phyloP scores from a whole-genome alignment of 2,888 invertebrate genomes.

The Habrosyne pyritoides region DNA sequence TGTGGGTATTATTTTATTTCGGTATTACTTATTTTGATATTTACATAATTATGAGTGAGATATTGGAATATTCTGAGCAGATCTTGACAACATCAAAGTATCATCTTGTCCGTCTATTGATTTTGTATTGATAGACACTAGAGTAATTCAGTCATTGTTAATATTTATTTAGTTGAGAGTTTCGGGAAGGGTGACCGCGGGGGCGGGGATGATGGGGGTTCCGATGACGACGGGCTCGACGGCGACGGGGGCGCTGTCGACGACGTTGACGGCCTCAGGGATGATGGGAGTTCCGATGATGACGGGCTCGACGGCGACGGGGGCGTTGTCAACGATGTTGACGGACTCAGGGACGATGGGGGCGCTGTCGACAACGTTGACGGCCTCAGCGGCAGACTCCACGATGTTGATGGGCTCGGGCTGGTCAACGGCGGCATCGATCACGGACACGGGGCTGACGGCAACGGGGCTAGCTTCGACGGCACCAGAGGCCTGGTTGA shows the following conservation, averaged over 20 bases:
- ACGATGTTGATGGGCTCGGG: slow-evolving; percentile 11
- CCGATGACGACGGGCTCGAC: slow-evolving; percentile 5
- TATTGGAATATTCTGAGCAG: not conserved
- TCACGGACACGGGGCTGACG: slow-evolving; percentile 5
- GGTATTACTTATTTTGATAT: not conserved
- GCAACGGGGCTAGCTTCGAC: slow-evolving; percentile 6
- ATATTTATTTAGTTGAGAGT: slow-evolving; percentile 3
- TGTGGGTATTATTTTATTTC: not conserved
- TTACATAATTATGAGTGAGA: not conserved
- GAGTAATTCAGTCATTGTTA: not conserved
- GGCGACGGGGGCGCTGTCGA: not conserved
- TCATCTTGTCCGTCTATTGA: not conserved
- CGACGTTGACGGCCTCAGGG: not conserved
- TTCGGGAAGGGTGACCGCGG: slow-evolving; percentile 6
- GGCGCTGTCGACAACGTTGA: slow-evolving; percentile 6
- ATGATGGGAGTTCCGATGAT: not conserved
- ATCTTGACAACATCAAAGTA: not conserved
- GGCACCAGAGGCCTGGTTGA: slow-evolving; percentile 10
- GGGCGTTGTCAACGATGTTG: slow-evolving; percentile 1
- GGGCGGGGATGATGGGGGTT: slow-evolving; percentile 2
- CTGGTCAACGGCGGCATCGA: not conserved
- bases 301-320: slow-evolving; percentile 3
- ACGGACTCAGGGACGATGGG: slow-evolving; percentile 5
- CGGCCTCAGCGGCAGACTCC: slow-evolving; percentile 10
- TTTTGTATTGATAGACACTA: not conserved